These are phyloP conservation scores for Dolichopus griseipennis DNA, from an alignment of 2,888 invertebrate species.

Conservation along the genomic window DNA sequence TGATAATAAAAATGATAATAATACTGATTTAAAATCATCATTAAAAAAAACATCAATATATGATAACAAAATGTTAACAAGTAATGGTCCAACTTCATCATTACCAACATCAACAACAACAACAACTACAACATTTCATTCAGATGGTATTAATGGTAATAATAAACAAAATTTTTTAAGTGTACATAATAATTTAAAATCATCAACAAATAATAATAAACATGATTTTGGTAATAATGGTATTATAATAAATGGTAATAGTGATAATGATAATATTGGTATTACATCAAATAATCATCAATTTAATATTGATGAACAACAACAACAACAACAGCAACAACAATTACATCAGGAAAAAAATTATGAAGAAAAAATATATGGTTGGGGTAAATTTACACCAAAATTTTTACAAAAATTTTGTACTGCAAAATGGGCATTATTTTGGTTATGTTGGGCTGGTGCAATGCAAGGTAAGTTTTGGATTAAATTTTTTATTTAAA, in stretches of 20 bases:
- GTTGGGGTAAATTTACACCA: constrained; percentile 60
- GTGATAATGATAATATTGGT: not conserved
- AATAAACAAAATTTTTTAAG: constrained; percentile 21
- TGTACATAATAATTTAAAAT: constrained; percentile 25
- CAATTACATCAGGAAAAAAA: not conserved
- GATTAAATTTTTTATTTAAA: too few species aligned
- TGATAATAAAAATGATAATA: not conserved
- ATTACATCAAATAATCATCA: not conserved
- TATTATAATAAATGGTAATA: not conserved
- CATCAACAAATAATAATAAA: constrained; percentile 12
- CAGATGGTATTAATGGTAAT: not conserved
- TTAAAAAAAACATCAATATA: not conserved
- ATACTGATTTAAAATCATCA: not conserved
- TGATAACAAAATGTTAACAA: not conserved
- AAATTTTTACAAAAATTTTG: constrained; percentile 59
- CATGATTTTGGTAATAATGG: not conserved
- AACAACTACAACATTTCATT: too few species aligned
- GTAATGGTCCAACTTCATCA: not conserved
- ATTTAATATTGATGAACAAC: not conserved
- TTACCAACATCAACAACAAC: not conserved
- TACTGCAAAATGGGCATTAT: constrained; percentile 68
- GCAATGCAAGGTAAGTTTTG: constrained; percentile 64
- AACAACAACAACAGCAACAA: not conserved
- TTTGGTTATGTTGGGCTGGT: constrained; percentile 73
- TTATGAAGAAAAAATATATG: constrained; percentile 44